These are phyloP conservation scores for Meteorus colon DNA, from an alignment of 2,888 invertebrate species.

Conservation along the genomic window DNA sequence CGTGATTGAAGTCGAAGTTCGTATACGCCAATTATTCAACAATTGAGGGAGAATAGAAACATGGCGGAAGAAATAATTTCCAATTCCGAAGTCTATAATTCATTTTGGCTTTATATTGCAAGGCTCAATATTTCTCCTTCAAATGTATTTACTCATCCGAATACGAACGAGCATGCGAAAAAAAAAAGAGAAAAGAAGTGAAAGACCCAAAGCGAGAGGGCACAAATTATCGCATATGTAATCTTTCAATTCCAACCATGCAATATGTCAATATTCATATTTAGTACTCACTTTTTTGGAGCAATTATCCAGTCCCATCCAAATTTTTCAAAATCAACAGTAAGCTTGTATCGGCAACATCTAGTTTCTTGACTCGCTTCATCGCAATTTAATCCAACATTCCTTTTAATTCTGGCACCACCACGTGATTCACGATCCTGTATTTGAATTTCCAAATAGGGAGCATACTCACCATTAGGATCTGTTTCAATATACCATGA, in stretches of 20 bases:
- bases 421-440: conserved; percentile 75
- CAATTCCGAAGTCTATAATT: too few species aligned
- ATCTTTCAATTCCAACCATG: not conserved
- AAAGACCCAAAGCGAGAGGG: too few species aligned
- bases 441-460: conserved; percentile 78
- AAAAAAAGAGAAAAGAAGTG: too few species aligned
- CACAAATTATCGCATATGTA: too few species aligned
- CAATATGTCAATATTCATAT: not conserved
- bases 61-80: too few species aligned
- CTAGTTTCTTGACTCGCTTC: conserved; percentile 86
- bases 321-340: conserved; percentile 94
- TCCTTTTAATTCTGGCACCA: conserved; percentile 82
- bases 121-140: too few species aligned
- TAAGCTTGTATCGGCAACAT: conserved; percentile 95
- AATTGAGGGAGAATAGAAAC: too few species aligned
- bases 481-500: conserved; percentile 80
- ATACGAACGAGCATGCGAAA: too few species aligned
- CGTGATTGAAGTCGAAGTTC: not conserved
- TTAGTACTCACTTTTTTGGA: conserved; percentile 80
- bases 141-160: too few species aligned
- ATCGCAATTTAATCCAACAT: conserved; percentile 88
- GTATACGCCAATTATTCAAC: too few species aligned
- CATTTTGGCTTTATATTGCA: too few species aligned
- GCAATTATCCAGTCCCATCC: conserved; percentile 99
- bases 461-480: conserved; percentile 76